A percentile compares a stretch with the other conserved stretches of the same genome.
Conservation (phyloP, 1,140 invertebrate genomes). For the Doryteuthis pealeii region DNA sequence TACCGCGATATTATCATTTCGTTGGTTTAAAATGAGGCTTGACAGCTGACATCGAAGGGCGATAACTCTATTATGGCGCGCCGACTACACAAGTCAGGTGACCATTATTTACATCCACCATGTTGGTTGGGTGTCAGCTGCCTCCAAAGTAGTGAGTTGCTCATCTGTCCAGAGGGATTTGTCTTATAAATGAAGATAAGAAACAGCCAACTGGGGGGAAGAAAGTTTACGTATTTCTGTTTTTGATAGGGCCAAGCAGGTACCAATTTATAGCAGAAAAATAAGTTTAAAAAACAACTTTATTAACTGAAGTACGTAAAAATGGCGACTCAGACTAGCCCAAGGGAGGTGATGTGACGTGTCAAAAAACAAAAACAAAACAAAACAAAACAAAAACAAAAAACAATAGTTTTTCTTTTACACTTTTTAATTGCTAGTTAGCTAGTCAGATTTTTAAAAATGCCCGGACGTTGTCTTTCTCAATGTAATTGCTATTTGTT, state of each 20-base stretch:
- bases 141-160: background rate
- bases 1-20: too few relatives aligned
- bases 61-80: background rate
- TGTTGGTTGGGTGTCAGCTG: background rate
- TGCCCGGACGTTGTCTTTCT: background rate
- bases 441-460: too few relatives aligned
- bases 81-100: background rate
- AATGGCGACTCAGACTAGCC: too few relatives aligned
- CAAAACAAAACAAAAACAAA: too few relatives aligned
- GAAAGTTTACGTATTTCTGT: background rate
- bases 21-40: too few relatives aligned
- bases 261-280: background rate
- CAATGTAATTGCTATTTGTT: background rate
- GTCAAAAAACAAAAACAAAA: too few relatives aligned
- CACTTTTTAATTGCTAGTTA: too few relatives aligned
- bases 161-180: background rate
- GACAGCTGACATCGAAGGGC: background rate
- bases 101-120: constrained; percentile 3
- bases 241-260: background rate
- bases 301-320: background rate
- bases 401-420: too few relatives aligned
- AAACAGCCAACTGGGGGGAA: background rate
- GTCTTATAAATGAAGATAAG: background rate
- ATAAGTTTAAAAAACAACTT: background rate
- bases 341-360: too few relatives aligned